These are phyloP conservation scores for Irena cyanogastra DNA, from an alignment of 2,113 vertebrate genomes.

Conservation along the genomic window DNA sequence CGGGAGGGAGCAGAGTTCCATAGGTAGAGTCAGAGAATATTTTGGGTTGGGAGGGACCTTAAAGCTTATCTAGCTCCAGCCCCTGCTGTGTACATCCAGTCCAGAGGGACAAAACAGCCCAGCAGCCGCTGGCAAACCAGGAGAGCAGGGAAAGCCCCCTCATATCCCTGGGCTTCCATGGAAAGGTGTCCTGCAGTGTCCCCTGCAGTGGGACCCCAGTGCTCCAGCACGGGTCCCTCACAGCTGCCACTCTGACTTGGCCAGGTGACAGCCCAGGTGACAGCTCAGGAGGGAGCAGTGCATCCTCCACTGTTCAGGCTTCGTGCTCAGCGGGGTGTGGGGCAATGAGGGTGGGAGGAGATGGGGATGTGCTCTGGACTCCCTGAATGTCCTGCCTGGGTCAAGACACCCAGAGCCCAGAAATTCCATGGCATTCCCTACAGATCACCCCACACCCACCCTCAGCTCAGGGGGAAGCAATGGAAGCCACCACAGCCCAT, in stretches of 20 bases:
- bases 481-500: not conserved
- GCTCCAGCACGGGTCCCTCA: not conserved
- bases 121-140: not conserved
- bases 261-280: not conserved
- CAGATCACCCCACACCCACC: not conserved
- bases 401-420: not conserved
- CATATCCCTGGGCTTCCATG: not conserved
- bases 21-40: not conserved
- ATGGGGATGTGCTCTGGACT: not conserved
- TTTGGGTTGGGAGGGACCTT: not conserved
- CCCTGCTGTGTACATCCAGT: no score
- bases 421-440: not conserved
- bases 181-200: not conserved
- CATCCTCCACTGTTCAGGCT: not conserved
- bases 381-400: not conserved
- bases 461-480: not conserved
- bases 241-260: not conserved
- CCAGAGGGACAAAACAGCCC: not conserved
- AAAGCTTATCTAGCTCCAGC: not conserved
- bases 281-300: not conserved
- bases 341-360: not conserved
- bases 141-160: not conserved
- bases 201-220: not conserved
- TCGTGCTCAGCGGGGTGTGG: fast-evolving
- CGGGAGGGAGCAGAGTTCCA: not conserved